Evolutionary conservation across 2,113 vertebrate genomes (phyloP).

Genomic region (Himantopus leucocephalus): DNA sequence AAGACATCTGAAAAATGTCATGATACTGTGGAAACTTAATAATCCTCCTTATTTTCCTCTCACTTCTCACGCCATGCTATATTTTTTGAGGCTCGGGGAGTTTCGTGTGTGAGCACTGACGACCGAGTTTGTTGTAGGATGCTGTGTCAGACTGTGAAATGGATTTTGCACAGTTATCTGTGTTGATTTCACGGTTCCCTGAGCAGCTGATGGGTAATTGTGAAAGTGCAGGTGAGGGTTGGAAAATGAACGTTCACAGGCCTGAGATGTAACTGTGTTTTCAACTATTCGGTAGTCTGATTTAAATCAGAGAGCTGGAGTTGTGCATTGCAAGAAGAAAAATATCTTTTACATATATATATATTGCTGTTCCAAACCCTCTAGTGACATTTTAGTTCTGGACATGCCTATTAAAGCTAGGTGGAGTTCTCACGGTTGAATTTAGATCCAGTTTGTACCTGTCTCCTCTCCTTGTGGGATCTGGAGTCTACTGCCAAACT

Average conservation of each 20-base stretch:
- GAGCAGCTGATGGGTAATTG: neutral
- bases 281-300: neutral
- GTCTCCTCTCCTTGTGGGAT: neutral
- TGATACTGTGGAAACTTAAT: neutral
- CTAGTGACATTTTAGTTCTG: neutral
- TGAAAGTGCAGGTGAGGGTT: neutral
- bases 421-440: neutral
- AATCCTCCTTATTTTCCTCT: neutral
- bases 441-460: neutral
- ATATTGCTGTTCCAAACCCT: neutral
- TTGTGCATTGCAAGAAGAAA: neutral
- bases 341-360: neutral
- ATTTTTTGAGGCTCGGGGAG: neutral
- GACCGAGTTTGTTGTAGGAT: neutral
- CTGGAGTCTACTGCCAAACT: neutral
- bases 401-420: neutral
- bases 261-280: neutral
- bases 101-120: neutral
- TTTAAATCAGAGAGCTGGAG: neutral
- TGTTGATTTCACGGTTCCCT: neutral
- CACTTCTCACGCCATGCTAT: neutral
- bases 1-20: neutral
- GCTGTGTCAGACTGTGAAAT: neutral
- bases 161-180: neutral
- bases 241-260: neutral